These are phyloP conservation scores for Syrmaticus mikado DNA, from an alignment of 2,113 vertebrate species.

Conservation along the genomic window DNA sequence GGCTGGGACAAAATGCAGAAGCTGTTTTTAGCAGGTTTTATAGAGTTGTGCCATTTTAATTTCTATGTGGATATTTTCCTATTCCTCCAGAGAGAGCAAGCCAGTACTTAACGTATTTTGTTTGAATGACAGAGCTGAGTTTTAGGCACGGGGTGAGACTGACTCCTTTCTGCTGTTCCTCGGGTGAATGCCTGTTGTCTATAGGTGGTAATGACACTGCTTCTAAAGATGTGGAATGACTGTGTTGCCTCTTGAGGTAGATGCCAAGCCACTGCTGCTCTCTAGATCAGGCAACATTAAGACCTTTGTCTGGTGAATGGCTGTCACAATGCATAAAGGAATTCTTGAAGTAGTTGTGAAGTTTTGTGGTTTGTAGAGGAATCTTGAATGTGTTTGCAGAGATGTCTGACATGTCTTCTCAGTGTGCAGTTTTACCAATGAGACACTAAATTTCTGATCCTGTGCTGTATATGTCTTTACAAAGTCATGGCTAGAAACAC, in stretches of 20 bases:
- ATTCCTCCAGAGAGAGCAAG: not conserved
- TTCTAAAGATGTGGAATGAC: not conserved
- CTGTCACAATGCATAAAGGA: not conserved
- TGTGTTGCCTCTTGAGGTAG: not conserved
- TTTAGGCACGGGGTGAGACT: not conserved
- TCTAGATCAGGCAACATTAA: not conserved
- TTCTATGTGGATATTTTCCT: conserved; percentile 12
- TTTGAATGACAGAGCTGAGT: not conserved
- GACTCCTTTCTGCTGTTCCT: not conserved
- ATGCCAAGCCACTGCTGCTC: conserved; percentile 6
- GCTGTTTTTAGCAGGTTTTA: not conserved
- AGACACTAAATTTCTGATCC: not conserved
- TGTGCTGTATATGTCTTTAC: not conserved
- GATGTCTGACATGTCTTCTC: not conserved
- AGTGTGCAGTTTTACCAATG: not conserved
- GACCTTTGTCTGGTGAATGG: not conserved
- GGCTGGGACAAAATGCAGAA: not conserved
- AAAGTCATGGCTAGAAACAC: not conserved
- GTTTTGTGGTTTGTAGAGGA: not conserved
- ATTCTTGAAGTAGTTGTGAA: not conserved
- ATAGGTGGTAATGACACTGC: not conserved
- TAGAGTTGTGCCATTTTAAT: not conserved
- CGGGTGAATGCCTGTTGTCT: not conserved
- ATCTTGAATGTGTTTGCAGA: not conserved
- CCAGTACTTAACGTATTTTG: not conserved